Evolutionary conservation across 2,113 vertebrate species (phyloP).

Genomic region (Oncorhynchus mykiss): DNA sequence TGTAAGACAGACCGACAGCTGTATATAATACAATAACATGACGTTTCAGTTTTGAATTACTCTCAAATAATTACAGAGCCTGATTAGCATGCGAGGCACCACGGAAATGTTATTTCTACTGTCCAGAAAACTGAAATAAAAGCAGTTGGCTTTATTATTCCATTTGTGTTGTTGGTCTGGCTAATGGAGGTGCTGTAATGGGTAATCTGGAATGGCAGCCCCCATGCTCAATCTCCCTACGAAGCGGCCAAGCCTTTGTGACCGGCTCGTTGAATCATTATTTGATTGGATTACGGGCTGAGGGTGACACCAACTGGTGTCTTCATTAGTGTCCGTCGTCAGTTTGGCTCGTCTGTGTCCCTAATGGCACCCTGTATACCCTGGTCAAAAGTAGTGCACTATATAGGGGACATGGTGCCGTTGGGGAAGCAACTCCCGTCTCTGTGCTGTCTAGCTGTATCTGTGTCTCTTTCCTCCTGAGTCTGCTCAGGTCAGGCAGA

Average conservation of each 20-base stretch:
- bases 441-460: too few relatives aligned
- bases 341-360: slow-evolving; percentile 38
- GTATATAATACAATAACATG: slow-evolving; percentile 10
- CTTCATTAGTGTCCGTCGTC: slow-evolving; percentile 48
- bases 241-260: slow-evolving; percentile 26
- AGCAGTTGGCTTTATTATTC: slow-evolving; percentile 13
- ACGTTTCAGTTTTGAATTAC: slow-evolving; percentile 61
- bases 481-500: too few relatives aligned
- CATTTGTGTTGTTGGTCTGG: slow-evolving; percentile 23
- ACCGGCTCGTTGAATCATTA: slow-evolving; percentile 59
- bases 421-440: too few relatives aligned
- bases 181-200: slow-evolving; percentile 35
- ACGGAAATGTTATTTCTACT: background rate
- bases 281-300: slow-evolving; percentile 47
- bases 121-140: slow-evolving; percentile 20
- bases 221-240: slow-evolving; percentile 34
- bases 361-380: too few relatives aligned
- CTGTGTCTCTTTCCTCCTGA: too few relatives aligned
- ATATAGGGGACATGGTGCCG: too few relatives aligned
- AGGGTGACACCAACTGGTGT: slow-evolving; percentile 48
- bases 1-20: background rate
- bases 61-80: slow-evolving; percentile 46
- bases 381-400: too few relatives aligned
- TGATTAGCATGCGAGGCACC: slow-evolving; percentile 32
- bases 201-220: background rate